phyloP scores from a whole-genome alignment of 2,113 vertebrate genomes.

The Haemorhous mexicanus region DNA sequence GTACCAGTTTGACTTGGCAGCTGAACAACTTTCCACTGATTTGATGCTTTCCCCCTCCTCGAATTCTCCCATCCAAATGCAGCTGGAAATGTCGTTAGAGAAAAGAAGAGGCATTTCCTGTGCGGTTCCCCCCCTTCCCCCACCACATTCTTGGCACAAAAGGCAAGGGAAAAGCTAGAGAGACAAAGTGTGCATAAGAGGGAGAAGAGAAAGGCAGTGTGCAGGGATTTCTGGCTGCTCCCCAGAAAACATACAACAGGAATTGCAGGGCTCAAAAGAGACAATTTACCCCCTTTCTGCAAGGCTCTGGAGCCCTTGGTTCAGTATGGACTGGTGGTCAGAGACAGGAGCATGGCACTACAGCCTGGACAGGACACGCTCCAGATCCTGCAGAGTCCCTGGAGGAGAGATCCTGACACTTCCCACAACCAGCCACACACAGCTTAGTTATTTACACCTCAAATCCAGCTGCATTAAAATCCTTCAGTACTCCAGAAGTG shows the following conservation, averaged over 20 bases:
- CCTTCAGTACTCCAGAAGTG: background rate
- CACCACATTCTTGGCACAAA: conserved; percentile 75
- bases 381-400: background rate
- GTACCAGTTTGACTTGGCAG: conserved; percentile 75
- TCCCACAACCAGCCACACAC: conserved; percentile 6
- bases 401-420: background rate
- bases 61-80: conserved; percentile 68
- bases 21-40: conserved; percentile 71
- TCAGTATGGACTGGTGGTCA: background rate
- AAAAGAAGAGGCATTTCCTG: conserved; percentile 81
- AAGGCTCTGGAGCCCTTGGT: conserved; percentile 12
- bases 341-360: background rate
- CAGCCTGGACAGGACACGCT: background rate
- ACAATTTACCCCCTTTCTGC: conserved; percentile 3
- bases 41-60: conserved; percentile 54
- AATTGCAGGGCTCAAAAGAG: conserved; percentile 48
- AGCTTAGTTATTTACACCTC: conserved; percentile 15
- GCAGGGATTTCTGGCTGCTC: conserved; percentile 58
- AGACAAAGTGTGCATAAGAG: conserved; percentile 54
- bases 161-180: conserved; percentile 55
- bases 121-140: conserved; percentile 66
- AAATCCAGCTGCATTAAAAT: background rate
- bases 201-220: conserved; percentile 57
- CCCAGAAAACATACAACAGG: conserved; percentile 55
- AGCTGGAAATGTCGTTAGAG: conserved; percentile 72